Base-by-base conservation (phyloP, 2,888 invertebrate genomes). In the Gymnoscelis rufifasciata region DNA sequence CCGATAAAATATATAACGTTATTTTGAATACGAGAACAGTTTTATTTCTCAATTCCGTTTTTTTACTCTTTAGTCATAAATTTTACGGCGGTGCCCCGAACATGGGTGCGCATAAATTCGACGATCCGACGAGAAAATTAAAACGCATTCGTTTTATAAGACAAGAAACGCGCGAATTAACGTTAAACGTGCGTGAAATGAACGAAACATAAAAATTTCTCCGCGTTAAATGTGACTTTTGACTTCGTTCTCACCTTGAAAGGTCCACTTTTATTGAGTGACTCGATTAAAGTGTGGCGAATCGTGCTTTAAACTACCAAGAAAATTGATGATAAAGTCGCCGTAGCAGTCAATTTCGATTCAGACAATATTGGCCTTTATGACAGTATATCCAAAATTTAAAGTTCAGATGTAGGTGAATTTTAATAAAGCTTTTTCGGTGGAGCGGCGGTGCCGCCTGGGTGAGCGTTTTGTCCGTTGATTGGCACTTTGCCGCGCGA, bases 401-500 rank as follows among this genome's bases (percentile, higher is more conserved):
- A 65, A 54, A 51, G 61, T 70, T 3, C 24, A 42, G 43, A 52
- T 31, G 26, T 13, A 19, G 1, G 26, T 19, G 7, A 28, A 30
- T 7, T 29, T 45, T 11, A 53, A 51, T 51, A 60, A 57, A 57
- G 57, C 49, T 57, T 51, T 69, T 73, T 66, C 35, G 36, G 23
- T 49, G 43, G 46, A 54, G 53, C 13, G 35, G 42, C 43, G 35
- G 68, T 59, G 65, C 66, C 71, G 77, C 72, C 74, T 72, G 77
- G 74, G 66, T 71, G 77, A 80, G 71, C 78, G 74, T 78, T 83
- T 82, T 76, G 74, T 74, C 68, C 74, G 72, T 78, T 81, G 83
- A 83, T 81, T 83, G 83, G 78, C 83, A 81, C 79, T 81, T 78
- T 68, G 75, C 78, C 74, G 83, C 75, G 84, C 83, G 79, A 84